Percentiles rank a stretch among this genome's conserved stretches.
Evolutionary conservation across 2,113 vertebrate species (phyloP).

Genomic region (Callopanchax toddi): DNA sequence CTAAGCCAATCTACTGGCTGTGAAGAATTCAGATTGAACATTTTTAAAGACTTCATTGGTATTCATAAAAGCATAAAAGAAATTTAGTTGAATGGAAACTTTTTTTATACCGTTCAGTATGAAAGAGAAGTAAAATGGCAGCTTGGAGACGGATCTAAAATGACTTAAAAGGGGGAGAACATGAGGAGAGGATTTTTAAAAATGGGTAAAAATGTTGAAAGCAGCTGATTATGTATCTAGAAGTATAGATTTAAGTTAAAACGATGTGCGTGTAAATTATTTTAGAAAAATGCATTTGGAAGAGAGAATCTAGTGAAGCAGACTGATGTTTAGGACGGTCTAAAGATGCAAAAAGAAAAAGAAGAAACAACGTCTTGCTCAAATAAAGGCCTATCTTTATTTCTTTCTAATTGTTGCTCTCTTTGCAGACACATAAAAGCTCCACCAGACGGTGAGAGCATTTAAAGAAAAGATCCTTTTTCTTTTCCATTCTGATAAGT

Average conservation of each 20-base stretch:
- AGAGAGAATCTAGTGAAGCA: no score
- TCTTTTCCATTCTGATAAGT: slow-evolving; percentile 40
- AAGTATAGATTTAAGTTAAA: background rate
- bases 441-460: slow-evolving; percentile 3
- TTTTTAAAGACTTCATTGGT: slow-evolving; percentile 10
- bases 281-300: background rate
- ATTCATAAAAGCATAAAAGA: slow-evolving; percentile 3
- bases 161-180: background rate
- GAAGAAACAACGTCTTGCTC: background rate
- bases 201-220: background rate
- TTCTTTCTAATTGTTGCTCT: slow-evolving; percentile 6
- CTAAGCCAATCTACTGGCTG: background rate
- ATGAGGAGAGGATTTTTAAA: background rate
- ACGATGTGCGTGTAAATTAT: no score
- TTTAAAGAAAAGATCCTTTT: slow-evolving; percentile 15
- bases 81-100: background rate
- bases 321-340: no score
- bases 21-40: slow-evolving; percentile 5
- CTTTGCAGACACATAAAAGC: background rate
- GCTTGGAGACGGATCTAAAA: background rate
- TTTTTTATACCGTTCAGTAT: background rate
- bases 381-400: background rate
- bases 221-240: background rate
- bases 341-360: no score
- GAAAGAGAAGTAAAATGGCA: background rate